Evolutionary conservation across 2,888 invertebrate species (phyloP).

Genomic region (Megastigmus dorsalis): DNA sequence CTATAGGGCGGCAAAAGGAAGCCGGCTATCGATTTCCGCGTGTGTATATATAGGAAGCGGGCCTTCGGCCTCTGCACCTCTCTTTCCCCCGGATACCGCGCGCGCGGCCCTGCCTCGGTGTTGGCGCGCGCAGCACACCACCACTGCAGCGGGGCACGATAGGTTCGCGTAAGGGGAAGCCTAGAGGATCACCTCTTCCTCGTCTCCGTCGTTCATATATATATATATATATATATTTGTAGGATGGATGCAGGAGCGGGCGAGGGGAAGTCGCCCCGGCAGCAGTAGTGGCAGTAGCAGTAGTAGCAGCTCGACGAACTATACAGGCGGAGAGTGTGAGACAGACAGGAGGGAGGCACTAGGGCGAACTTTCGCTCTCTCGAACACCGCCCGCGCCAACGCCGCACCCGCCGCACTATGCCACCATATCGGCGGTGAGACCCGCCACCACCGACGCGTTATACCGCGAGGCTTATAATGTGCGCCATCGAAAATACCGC

Average conservation of each 20-base stretch:
- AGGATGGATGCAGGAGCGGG: constrained; percentile 55
- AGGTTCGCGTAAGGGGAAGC: constrained; percentile 12
- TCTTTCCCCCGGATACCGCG: background rate
- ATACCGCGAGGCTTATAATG: no score
- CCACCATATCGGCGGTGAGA: constrained; percentile 72
- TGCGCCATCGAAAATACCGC: no score
- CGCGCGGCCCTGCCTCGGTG: background rate
- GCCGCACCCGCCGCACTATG: constrained; percentile 76
- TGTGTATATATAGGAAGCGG: no score
- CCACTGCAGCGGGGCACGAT: constrained; percentile 32
- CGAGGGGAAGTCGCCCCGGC: constrained; percentile 38
- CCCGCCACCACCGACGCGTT: background rate
- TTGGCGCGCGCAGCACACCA: constrained; percentile 52
- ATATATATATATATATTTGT: constrained; percentile 64
- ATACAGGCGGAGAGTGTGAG: constrained; percentile 14
- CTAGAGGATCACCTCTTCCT: no score
- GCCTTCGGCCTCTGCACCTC: constrained; percentile 58
- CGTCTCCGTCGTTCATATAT: background rate
- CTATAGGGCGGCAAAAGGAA: constrained; percentile 66
- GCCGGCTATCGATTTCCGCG: constrained; percentile 76
- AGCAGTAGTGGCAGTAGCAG: no score
- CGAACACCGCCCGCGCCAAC: no score
- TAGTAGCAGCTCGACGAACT: no score
- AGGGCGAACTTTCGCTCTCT: constrained; percentile 72
- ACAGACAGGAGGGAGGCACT: constrained; percentile 71